Evolutionary conservation across 2,113 vertebrate genomes (phyloP).

Genomic region (Bubo blakistoni): DNA sequence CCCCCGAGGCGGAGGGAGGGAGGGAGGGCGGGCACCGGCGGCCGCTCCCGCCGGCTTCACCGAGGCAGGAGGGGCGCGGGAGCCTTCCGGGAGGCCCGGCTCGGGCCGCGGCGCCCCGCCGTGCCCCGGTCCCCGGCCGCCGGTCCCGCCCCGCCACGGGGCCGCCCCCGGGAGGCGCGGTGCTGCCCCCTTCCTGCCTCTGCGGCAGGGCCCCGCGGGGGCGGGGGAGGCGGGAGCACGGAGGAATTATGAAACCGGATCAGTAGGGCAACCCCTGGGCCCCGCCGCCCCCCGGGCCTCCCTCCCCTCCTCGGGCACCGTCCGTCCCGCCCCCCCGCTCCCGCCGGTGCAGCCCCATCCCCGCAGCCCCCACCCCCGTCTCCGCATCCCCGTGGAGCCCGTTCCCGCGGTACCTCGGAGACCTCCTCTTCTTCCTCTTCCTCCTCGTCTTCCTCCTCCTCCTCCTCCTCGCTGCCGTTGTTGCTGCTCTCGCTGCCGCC

Average conservation of each 20-base stretch:
- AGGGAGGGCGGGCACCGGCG: neutral
- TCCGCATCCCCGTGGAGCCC: neutral
- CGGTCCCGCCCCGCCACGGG: neutral
- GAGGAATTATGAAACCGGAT: neutral
- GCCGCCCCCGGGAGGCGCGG: neutral
- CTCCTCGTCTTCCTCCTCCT: constrained; percentile 56
- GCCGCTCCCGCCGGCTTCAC: neutral
- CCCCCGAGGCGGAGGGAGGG: too few relatives aligned
- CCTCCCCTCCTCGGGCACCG: too few relatives aligned
- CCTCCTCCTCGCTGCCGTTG: constrained; percentile 63
- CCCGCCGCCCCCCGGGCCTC: neutral
- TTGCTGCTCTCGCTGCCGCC: constrained; percentile 67
- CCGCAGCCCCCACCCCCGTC: neutral
- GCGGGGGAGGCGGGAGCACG: neutral
- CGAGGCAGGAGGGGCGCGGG: too few relatives aligned
- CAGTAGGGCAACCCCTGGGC: neutral
- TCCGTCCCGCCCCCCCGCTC: neutral
- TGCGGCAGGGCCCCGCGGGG: neutral
- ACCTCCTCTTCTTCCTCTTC: constrained; percentile 72
- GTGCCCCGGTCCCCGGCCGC: neutral
- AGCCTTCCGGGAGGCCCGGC: neutral
- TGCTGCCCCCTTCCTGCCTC: neutral
- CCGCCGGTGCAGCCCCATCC: too few relatives aligned
- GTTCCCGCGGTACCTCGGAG: constrained; percentile 67
- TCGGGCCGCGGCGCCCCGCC: neutral